Evolutionary conservation across 2,888 invertebrate species (phyloP), one percentile per base, ranked within the genome.

Genomic region (Cerceris rybyensis): DNA sequence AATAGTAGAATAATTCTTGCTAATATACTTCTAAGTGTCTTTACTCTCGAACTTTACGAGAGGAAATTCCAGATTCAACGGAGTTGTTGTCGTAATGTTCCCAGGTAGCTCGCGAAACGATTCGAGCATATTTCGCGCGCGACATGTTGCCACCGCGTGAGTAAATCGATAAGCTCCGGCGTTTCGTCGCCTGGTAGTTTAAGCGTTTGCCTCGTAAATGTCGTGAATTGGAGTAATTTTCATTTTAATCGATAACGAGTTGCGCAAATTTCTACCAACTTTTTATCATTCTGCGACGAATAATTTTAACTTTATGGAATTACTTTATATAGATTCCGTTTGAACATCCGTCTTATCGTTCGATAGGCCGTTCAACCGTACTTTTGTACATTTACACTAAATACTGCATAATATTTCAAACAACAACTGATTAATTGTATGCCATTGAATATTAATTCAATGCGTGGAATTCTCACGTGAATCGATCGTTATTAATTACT

Each of bases 401-500:
- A 54, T 69, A 78, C 78, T 63, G 60, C 63, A 61, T 69, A 71
- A 73, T 72, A 75, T 82, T 77, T 70, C 75, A 60, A 81, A 70
- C 69, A 73, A 59, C 82, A 70, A 60, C 73, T 72, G 82, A 83
- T 84, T 80, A 70, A 82, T 79, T 55, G 64, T 75, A 67, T 28
- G 60, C 71, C 57, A 60, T 17, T 69, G 54, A 57, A 55, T 70
- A 63, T 61, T 79, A 81, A 81, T 84, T 78, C 55, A 78, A 75
- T 70, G 65, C 59, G 55, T 57, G 70, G 67, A 49, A 70, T 77
- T 82, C 72, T 79, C 72, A 39, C 64, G 75, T 61, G 54, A 69
- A 68, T 78, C 78, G 76, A 67, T 78, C 68, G 65, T 82, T 75
- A 84, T 82, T 84, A 82, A 82, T 77, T 79, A 66, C 71, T 77